Evolutionary conservation across 1,140 invertebrate species (phyloP).

Genomic region (Cecropterus lyciades): DNA sequence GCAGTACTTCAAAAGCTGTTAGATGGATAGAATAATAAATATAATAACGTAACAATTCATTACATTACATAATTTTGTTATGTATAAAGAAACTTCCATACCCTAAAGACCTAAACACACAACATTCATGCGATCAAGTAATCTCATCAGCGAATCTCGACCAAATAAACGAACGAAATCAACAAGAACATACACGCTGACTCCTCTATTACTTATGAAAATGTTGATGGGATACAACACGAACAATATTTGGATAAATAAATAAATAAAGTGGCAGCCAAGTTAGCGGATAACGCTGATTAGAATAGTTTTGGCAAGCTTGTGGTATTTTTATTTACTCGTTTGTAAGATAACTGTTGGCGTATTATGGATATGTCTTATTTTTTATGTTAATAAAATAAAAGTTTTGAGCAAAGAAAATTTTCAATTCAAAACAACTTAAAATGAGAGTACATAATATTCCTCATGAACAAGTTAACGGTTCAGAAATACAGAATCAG

Average conservation of each 20-base stretch:
- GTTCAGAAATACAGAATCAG: too few relatives aligned
- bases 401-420: too few relatives aligned
- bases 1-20: too few relatives aligned
- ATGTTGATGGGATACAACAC: conserved; percentile 29
- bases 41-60: too few relatives aligned
- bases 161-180: background rate
- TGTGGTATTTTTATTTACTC: background rate
- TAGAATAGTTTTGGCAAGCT: conserved; percentile 9
- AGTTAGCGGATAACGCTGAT: conserved; percentile 34
- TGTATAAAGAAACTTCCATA: background rate
- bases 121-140: background rate
- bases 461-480: too few relatives aligned
- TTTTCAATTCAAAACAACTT: too few relatives aligned
- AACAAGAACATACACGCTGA: conserved; percentile 3
- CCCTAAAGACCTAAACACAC: background rate
- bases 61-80: too few relatives aligned
- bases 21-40: too few relatives aligned
- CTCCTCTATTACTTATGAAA: conserved; percentile 12
- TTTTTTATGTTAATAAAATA: too few relatives aligned
- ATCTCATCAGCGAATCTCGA: conserved; percentile 1
- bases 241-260: conserved; percentile 24
- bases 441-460: too few relatives aligned
- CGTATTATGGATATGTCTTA: too few relatives aligned
- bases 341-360: too few relatives aligned
- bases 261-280: background rate